Percentiles rank a stretch among this genome's conserved stretches.
These are phyloP conservation scores for Chrosomus eos DNA, from an alignment of 2,797 vertebrate genomes.

Conservation along the genomic window DNA sequence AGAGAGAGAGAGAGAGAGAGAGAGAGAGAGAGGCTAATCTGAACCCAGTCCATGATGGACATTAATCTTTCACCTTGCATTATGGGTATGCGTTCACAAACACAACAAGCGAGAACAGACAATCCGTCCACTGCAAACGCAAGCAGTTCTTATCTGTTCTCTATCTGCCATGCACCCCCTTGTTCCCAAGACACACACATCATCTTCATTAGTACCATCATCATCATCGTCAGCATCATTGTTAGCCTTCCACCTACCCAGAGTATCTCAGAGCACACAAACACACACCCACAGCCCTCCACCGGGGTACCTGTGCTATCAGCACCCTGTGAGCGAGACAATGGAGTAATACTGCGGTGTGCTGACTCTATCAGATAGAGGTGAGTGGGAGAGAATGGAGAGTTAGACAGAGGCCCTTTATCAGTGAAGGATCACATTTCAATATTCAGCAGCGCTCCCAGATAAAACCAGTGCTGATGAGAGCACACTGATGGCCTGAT, in stretches of 20 bases:
- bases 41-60: slow-evolving; percentile 34
- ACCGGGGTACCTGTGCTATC: slow-evolving; percentile 69
- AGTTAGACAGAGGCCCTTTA: slow-evolving; percentile 79
- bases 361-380: slow-evolving; percentile 87
- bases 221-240: slow-evolving; percentile 42
- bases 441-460: slow-evolving; percentile 90
- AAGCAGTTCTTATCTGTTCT: slow-evolving; percentile 19
- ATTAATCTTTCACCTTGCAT: slow-evolving; percentile 37
- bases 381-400: slow-evolving; percentile 90
- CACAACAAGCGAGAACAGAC: slow-evolving; percentile 56
- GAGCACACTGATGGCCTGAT: slow-evolving; percentile 94
- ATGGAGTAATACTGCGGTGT: slow-evolving; percentile 78
- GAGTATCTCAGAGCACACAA: slow-evolving; percentile 53
- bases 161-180: slow-evolving; percentile 16
- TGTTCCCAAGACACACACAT: slow-evolving; percentile 39
- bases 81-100: background rate
- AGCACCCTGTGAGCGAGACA: slow-evolving; percentile 73
- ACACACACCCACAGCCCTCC: slow-evolving; percentile 40
- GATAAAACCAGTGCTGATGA: slow-evolving; percentile 94
- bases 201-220: slow-evolving; percentile 25
- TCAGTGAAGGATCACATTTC: slow-evolving; percentile 97
- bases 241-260: slow-evolving; percentile 30
- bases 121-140: slow-evolving; percentile 24
- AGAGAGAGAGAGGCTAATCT: slow-evolving; percentile 3
- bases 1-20: background rate